Evolutionary conservation across 2,888 invertebrate genomes (phyloP).

Genomic region (Syrphus vitripennis): DNA sequence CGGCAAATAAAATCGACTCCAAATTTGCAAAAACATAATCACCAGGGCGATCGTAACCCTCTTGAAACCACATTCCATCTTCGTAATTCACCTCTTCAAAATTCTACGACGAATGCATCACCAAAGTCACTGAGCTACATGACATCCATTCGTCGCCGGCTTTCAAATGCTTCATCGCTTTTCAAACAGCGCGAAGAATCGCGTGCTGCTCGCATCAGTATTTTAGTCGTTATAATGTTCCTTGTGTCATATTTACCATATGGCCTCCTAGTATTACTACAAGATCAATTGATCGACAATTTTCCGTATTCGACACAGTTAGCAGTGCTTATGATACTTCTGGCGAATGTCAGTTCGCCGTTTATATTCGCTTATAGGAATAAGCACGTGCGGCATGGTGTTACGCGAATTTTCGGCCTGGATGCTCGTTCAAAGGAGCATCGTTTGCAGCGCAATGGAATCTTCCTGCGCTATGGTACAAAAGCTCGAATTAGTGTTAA

Average conservation of each 20-base stretch:
- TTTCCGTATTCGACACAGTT: constrained; percentile 79
- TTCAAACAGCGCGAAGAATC: constrained; percentile 94
- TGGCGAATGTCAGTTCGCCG: constrained; percentile 80
- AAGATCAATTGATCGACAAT: constrained; percentile 77
- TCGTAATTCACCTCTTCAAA: constrained; percentile 75
- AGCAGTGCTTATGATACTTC: constrained; percentile 79
- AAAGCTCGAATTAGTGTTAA: constrained; percentile 76
- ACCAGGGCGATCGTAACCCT: constrained; percentile 72
- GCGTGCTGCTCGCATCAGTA: constrained; percentile 93
- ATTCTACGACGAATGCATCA: constrained; percentile 79
- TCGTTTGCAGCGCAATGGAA: constrained; percentile 76
- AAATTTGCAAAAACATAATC: constrained; percentile 78
- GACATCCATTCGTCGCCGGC: constrained; percentile 88
- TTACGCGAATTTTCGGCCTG: constrained; percentile 79
- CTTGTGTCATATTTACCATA: constrained; percentile 81
- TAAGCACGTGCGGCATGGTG: constrained; percentile 80
- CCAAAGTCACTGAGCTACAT: constrained; percentile 82
- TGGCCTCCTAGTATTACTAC: constrained; percentile 79
- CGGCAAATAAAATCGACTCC: constrained; percentile 81
- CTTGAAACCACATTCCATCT: constrained; percentile 75
- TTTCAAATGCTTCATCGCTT: constrained; percentile 92
- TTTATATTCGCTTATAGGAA: constrained; percentile 81
- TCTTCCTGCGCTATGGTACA: constrained; percentile 73
- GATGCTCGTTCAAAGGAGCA: constrained; percentile 76
- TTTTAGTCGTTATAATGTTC: constrained; percentile 81